Conservation (phyloP, 2,888 invertebrate species). For the Hydropsyche betteni region DNA sequence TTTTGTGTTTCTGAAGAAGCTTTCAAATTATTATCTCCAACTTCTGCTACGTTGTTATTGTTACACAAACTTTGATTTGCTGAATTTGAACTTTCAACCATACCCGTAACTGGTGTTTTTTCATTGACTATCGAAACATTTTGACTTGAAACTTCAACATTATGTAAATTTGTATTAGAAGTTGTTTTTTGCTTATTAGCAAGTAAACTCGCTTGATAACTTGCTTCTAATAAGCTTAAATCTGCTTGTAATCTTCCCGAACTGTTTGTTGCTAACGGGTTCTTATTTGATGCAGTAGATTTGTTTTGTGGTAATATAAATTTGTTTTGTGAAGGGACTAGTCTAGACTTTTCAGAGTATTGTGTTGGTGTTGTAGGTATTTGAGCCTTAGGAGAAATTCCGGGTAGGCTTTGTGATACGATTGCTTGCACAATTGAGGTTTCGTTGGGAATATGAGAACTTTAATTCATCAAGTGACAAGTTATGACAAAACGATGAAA, state of each 20-base stretch:
- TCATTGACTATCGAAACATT: conserved; percentile 22
- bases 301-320: conserved; percentile 45
- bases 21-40: conserved; percentile 51
- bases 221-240: conserved; percentile 50
- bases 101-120: conserved; percentile 9
- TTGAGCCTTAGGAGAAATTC: conserved; percentile 62
- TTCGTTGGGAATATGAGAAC: conserved; percentile 58
- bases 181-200: conserved; percentile 44
- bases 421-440: conserved; percentile 67
- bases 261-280: conserved; percentile 42
- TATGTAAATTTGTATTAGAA: conserved; percentile 42
- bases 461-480: conserved; percentile 58
- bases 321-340: conserved; percentile 58
- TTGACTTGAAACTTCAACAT: background rate
- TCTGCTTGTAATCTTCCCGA: conserved; percentile 48
- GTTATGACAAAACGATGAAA: conserved; percentile 62
- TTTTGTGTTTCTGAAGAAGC: conserved; percentile 56
- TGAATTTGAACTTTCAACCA: conserved; percentile 37
- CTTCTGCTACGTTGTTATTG: conserved; percentile 43
- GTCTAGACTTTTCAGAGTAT: conserved; percentile 63
- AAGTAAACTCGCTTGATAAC: conserved; percentile 50
- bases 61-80: conserved; percentile 48
- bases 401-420: conserved; percentile 66
- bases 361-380: conserved; percentile 62
- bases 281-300: conserved; percentile 28